Evolutionary conservation across 2,113 vertebrate species (phyloP).

Genomic region (Aegypius monachus): DNA sequence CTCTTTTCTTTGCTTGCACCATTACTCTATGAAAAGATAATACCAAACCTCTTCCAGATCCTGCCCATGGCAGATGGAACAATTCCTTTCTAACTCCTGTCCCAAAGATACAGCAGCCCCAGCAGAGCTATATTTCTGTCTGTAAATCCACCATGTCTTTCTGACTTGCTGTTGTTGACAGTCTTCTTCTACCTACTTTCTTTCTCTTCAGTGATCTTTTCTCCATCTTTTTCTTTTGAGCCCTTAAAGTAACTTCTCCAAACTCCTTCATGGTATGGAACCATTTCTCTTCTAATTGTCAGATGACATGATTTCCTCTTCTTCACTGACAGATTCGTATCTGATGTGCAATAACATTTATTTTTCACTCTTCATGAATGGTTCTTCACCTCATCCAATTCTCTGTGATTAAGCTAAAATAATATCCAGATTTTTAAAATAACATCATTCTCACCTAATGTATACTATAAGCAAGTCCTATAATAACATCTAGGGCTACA

Average conservation of each 20-base stretch:
- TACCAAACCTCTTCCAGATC: background rate
- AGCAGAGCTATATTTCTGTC: background rate
- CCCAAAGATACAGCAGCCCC: background rate
- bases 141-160: background rate
- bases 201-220: background rate
- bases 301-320: background rate
- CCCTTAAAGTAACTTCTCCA: background rate
- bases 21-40: background rate
- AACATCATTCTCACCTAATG: background rate
- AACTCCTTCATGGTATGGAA: background rate
- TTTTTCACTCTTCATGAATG: background rate
- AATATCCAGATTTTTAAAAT: background rate
- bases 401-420: background rate
- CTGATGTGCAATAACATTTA: background rate
- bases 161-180: background rate
- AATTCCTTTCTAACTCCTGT: background rate
- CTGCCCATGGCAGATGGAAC: background rate
- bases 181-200: background rate
- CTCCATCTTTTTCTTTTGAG: background rate
- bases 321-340: background rate
- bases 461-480: background rate
- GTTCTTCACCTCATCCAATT: background rate
- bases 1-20: background rate
- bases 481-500: background rate
- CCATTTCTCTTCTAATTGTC: background rate